Evolutionary conservation across 2,797 vertebrate genomes (phyloP).

Genomic region (Xerus rutilus): DNA sequence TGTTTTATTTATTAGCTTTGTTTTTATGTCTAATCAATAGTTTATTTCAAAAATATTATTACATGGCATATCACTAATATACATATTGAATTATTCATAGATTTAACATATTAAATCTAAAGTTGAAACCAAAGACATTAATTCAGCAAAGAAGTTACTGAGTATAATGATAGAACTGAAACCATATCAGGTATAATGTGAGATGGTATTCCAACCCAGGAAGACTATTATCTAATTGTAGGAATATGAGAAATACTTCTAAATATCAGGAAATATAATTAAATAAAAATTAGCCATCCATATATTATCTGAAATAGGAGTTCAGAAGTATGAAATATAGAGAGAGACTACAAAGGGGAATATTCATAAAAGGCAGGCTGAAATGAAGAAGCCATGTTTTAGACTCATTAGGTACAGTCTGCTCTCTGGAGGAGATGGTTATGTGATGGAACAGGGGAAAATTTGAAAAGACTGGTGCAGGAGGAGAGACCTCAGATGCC

Average conservation of each 20-base stretch:
- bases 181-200: too few species aligned
- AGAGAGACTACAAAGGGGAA: not conserved
- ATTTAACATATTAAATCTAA: not conserved
- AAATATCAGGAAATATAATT: not conserved
- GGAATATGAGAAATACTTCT: not conserved
- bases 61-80: not conserved
- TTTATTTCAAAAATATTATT: not conserved
- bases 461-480: not conserved
- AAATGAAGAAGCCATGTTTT: not conserved
- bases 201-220: not conserved
- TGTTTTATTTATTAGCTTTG: not conserved
- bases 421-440: not conserved
- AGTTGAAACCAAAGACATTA: not conserved
- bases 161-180: not conserved
- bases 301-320: not conserved
- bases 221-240: not conserved
- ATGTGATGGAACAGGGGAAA: rapidly evolving
- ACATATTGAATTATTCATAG: not conserved
- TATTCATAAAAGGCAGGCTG: rapidly evolving
- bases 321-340: not conserved
- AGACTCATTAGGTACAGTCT: rapidly evolving
- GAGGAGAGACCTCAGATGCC: rapidly evolving
- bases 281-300: not conserved
- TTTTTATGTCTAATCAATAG: not conserved
- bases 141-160: not conserved